Evolutionary conservation across 2,797 vertebrate genomes (phyloP).

Genomic region (Tragopan temminckii): DNA sequence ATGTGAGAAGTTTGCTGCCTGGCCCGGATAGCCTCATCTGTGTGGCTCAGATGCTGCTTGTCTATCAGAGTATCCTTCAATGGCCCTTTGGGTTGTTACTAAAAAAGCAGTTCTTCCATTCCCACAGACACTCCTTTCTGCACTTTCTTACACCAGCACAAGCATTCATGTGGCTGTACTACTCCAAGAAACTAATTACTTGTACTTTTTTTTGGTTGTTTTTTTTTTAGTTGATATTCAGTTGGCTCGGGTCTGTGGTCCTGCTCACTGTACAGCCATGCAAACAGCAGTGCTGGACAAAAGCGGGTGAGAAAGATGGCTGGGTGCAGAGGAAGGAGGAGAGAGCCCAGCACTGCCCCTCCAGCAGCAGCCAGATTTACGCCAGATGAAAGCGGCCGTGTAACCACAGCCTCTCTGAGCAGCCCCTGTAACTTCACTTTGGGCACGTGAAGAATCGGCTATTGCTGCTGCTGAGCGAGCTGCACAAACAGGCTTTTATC

Average conservation of each 20-base stretch:
- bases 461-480: slow-evolving; percentile 1
- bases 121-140: neutral
- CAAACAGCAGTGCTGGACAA: neutral
- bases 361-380: slow-evolving; percentile 60
- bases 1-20: neutral
- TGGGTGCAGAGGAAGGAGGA: slow-evolving; percentile 7
- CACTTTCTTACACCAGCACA: neutral
- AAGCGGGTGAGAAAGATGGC: neutral
- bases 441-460: slow-evolving; percentile 54
- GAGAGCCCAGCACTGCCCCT: slow-evolving; percentile 15
- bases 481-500: slow-evolving; percentile 63
- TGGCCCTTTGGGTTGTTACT: neutral
- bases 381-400: slow-evolving; percentile 62
- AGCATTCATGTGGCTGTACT: neutral
- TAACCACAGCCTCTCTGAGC: slow-evolving; percentile 57
- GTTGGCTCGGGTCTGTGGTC: neutral
- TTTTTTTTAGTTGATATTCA: neutral
- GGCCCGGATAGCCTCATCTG: neutral
- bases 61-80: neutral
- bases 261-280: neutral
- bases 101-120: neutral
- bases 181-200: neutral
- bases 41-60: neutral
- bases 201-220: neutral
- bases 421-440: slow-evolving; percentile 63